phyloP scores from a whole-genome alignment of 1,140 invertebrate genomes.

The Formica selysi region DNA sequence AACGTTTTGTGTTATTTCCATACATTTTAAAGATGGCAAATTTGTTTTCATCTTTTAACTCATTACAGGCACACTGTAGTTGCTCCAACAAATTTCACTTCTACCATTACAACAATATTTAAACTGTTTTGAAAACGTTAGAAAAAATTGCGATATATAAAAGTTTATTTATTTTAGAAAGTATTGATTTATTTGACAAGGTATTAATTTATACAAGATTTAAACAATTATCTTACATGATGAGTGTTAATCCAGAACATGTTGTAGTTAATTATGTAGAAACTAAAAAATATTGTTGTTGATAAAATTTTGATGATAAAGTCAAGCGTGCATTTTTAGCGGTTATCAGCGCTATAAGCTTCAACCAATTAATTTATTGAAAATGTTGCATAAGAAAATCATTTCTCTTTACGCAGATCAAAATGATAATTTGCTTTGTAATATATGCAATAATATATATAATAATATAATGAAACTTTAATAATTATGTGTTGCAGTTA shows the following conservation, averaged over 20 bases:
- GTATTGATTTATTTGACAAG: no score
- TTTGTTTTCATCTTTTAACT: constrained; percentile 23
- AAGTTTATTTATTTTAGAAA: neutral
- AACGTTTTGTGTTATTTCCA: neutral
- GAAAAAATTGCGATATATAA: neutral
- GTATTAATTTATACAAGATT: neutral
- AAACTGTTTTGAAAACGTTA: neutral
- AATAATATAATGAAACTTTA: neutral
- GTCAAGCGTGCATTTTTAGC: neutral
- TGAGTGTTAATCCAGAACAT: constrained; percentile 3
- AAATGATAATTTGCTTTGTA: no score
- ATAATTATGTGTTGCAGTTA: neutral
- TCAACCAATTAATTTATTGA: neutral
- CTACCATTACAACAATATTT: neutral
- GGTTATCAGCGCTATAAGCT: constrained; percentile 4
- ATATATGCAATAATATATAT: no score
- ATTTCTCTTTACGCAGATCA: neutral
- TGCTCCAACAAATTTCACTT: neutral
- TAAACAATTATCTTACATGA: constrained; percentile 6
- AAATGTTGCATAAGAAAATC: neutral
- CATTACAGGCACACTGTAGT: neutral
- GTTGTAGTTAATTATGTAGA: neutral
- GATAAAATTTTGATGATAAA: neutral
- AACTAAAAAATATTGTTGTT: neutral
- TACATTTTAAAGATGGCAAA: neutral